phyloP scores from a whole-genome alignment of 2,888 invertebrate species.

The Eilema griseolum region DNA sequence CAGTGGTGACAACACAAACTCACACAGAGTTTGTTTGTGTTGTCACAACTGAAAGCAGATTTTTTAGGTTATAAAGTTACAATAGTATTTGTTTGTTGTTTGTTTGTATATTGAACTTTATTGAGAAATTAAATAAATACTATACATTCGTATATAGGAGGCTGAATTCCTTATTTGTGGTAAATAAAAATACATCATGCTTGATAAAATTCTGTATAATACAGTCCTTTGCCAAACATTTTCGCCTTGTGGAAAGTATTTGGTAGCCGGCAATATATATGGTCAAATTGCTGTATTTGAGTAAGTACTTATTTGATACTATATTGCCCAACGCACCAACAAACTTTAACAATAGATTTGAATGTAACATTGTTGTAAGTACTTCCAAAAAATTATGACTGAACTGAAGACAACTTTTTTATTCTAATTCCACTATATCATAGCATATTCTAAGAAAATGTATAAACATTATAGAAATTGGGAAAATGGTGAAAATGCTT shows the following conservation, averaged over 20 bases:
- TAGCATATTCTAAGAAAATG: too few relatives aligned
- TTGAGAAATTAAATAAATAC: neutral
- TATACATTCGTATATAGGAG: neutral
- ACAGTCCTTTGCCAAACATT: slow-evolving; percentile 93
- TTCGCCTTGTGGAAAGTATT: slow-evolving; percentile 94
- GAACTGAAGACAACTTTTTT: neutral
- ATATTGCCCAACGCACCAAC: neutral
- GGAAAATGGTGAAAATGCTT: too few relatives aligned
- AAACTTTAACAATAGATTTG: neutral
- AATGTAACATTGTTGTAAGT: too few relatives aligned
- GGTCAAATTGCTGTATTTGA: slow-evolving; percentile 94
- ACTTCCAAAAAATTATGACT: too few relatives aligned
- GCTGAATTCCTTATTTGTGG: neutral
- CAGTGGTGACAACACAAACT: too few relatives aligned
- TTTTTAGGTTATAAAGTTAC: slow-evolving; percentile 9
- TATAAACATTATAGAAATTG: neutral
- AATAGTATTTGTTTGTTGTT: neutral
- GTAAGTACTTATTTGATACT: slow-evolving; percentile 84
- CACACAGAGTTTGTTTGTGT: too few relatives aligned
- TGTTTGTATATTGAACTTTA: neutral
- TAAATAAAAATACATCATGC: slow-evolving; percentile 58
- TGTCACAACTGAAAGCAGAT: neutral
- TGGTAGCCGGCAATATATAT: slow-evolving; percentile 94
- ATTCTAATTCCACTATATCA: too few relatives aligned
- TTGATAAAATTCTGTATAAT: slow-evolving; percentile 90